phyloP scores from a whole-genome alignment of 1,140 invertebrate species.

The Eurosta solidaginis region DNA sequence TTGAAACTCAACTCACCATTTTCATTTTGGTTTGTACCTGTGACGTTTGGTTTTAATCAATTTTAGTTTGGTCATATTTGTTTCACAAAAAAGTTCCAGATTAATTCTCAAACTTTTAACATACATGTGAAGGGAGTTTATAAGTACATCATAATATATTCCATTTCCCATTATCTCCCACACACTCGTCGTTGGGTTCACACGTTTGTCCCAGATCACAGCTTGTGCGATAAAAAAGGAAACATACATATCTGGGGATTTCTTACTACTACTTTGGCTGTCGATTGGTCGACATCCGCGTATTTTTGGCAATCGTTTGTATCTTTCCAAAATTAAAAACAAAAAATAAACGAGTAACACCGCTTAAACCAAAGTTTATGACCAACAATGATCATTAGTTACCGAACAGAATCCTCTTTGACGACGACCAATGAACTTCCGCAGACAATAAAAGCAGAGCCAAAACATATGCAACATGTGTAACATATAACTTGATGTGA shows the following conservation, averaged over 20 bases:
- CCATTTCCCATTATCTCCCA: constrained; percentile 15
- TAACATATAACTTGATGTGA: not conserved
- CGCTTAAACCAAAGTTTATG: constrained; percentile 20
- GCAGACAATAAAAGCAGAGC: not conserved
- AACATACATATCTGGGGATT: not conserved
- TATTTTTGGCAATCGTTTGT: constrained; percentile 5
- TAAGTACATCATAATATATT: no score
- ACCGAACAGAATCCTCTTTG: constrained; percentile 25
- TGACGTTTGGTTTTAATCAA: no score
- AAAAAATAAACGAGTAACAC: not conserved
- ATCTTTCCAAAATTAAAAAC: not conserved
- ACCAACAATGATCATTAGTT: constrained; percentile 21
- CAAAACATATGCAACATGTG: not conserved
- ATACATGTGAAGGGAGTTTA: no score
- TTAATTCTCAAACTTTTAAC: no score
- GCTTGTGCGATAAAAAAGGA: constrained; percentile 16
- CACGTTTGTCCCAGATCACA: not conserved
- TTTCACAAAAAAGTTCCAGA: no score
- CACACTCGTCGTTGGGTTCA: not conserved
- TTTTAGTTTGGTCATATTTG: no score
- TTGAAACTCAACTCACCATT: no score
- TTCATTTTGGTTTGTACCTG: no score
- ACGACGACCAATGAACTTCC: constrained; percentile 27
- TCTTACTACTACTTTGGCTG: not conserved
- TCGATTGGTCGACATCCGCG: not conserved